Evolutionary conservation across 2,113 vertebrate species (phyloP), one percentile per base, ranked within the genome.

Genomic region (Prinia subflava): DNA sequence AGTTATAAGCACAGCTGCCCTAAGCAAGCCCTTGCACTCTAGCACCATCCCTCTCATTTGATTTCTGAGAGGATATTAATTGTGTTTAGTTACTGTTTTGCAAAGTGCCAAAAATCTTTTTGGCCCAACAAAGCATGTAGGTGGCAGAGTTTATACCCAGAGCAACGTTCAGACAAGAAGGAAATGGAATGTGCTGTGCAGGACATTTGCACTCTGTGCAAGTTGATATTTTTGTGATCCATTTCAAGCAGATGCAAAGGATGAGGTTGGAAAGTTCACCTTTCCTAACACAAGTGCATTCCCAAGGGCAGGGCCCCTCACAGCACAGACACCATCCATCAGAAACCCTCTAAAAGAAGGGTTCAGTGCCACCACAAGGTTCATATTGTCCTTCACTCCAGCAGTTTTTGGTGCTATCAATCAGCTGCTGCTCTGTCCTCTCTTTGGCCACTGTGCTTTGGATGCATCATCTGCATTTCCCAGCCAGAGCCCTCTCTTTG

Each of bases 141-240:
- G 28, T 53, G 35, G 18, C 1, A 5, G 18, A 35, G 50, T 52
- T 59, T 37, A 28, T 16, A 13, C 15, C 52, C 19, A 81, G 52
- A 63, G 9, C 30, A 17, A 18, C 10, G 41, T n/a, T 63, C 31
- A 82, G 50, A 2, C 44, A 22, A 62, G n/a, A 6, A 46, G 55
- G 39, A 74, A 78, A 23, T 23, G 41, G 22, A 67, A 37, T 31
- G 42, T 60, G 15, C n/a, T 55, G 5, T n/a, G 21, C 5, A 41
- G 50, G 35, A 18, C 50, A 6, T 33, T 17, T 49, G 31, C 11
- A 2, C 3, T 2, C 2, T 3, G 22, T 9, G 1, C 16, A 41
- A 15, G 9, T 44, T 82, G 3, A 1, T 53, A 0, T 53, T 87
- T 87, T 77, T 53, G n/a, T 78, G 27, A 37, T 44, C 21, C 24